These are phyloP conservation scores for Calonectris borealis DNA, from an alignment of 2,113 vertebrate species.

Conservation along the genomic window DNA sequence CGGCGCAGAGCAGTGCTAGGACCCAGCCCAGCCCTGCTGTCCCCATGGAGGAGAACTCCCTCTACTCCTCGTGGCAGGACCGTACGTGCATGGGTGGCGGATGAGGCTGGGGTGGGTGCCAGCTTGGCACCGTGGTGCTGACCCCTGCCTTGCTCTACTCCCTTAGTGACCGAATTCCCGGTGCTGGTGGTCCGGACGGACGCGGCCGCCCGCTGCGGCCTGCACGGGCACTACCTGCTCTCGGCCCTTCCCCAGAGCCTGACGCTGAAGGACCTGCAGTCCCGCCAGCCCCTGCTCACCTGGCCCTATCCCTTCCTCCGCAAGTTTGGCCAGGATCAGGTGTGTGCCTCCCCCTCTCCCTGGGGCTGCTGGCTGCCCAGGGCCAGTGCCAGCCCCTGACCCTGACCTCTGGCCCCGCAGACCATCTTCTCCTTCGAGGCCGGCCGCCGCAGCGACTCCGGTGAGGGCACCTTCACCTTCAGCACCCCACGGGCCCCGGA, in stretches of 20 bases:
- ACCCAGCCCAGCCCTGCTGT: constrained; percentile 8
- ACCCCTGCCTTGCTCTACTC: not conserved
- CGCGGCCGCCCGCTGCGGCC: constrained; percentile 75
- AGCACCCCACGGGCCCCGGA: constrained; percentile 69
- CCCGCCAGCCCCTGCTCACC: constrained; percentile 62
- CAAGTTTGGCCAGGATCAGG: constrained; percentile 87
- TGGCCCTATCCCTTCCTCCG: constrained; percentile 88
- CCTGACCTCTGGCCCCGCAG: not conserved
- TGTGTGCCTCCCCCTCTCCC: not conserved
- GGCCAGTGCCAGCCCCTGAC: not conserved
- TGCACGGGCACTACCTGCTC: constrained; percentile 81
- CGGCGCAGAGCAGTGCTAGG: not conserved
- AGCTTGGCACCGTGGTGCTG: not conserved
- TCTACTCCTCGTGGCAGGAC: constrained; percentile 83
- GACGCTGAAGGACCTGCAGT: constrained; percentile 64
- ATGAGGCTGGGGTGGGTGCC: not conserved
- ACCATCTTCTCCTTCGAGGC: constrained; percentile 83
- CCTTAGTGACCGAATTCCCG: constrained; percentile 68
- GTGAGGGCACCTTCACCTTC: constrained; percentile 86
- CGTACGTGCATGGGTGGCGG: constrained; percentile 17
- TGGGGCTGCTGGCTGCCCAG: not conserved
- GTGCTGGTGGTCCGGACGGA: constrained; percentile 80
- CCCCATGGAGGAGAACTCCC: constrained; percentile 82
- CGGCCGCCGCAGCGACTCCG: constrained; percentile 83
- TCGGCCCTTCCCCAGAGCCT: constrained; percentile 70